These are phyloP conservation scores for Leptopilina clavipes DNA, from an alignment of 1,140 invertebrate species.

Conservation along the genomic window DNA sequence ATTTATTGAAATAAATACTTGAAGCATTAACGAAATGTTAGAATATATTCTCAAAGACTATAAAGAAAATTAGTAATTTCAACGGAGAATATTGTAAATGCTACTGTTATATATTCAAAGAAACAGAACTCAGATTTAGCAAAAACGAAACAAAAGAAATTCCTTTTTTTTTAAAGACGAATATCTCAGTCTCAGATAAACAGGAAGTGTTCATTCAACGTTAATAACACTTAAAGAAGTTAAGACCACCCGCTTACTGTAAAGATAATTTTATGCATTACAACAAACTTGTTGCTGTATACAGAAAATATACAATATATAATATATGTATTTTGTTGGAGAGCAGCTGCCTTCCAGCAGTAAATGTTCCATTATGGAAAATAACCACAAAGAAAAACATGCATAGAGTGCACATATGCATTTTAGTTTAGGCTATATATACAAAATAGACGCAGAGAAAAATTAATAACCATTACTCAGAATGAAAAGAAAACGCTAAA, in stretches of 20 bases:
- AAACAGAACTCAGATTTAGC: too few relatives aligned
- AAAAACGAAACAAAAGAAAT: too few relatives aligned
- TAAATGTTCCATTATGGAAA: conserved; percentile 21
- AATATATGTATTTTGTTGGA: conserved; percentile 15
- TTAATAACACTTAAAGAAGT: background rate
- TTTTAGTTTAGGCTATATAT: background rate
- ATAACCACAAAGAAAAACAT: background rate
- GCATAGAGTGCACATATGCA: background rate
- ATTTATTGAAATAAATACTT: too few relatives aligned
- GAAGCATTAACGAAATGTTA: too few relatives aligned
- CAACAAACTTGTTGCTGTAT: conserved; percentile 5
- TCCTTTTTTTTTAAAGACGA: background rate
- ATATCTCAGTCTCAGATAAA: background rate
- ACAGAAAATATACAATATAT: background rate
- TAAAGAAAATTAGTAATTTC: too few relatives aligned
- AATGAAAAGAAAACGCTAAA: too few relatives aligned
- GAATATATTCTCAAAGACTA: too few relatives aligned
- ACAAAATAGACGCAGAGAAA: background rate
- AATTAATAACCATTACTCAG: background rate
- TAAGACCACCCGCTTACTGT: conserved; percentile 20
- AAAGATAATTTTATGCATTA: conserved; percentile 27
- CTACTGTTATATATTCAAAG: too few relatives aligned
- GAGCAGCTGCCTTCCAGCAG: conserved; percentile 22
- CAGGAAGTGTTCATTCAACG: background rate
- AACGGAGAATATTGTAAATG: too few relatives aligned